Evolutionary conservation across 1,140 invertebrate genomes (phyloP).

Genomic region (Sycobia sp.): DNA sequence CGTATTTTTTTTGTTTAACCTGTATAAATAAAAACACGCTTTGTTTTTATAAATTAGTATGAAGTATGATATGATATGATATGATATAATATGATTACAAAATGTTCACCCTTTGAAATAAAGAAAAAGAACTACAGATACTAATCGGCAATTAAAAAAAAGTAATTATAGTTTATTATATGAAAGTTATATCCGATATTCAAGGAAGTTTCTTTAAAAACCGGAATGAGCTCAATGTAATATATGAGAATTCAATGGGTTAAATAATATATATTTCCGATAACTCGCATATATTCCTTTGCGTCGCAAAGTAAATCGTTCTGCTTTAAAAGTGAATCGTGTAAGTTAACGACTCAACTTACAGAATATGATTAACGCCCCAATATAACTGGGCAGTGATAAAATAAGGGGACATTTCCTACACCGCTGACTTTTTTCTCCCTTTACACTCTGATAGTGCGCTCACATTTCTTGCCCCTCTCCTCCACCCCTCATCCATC

Average conservation of each 20-base stretch:
- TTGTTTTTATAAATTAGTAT: too few species aligned
- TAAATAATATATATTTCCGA: constrained; percentile 10
- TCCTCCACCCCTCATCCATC: not conserved
- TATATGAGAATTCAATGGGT: constrained; percentile 20
- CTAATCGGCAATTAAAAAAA: too few species aligned
- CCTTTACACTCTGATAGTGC: not conserved
- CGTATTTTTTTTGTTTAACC: too few species aligned
- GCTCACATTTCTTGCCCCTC: not conserved
- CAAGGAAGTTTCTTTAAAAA: too few species aligned
- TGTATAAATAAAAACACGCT: too few species aligned
- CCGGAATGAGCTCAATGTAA: not conserved
- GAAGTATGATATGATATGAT: too few species aligned
- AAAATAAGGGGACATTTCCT: constrained; percentile 47
- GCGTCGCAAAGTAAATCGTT: constrained; percentile 11
- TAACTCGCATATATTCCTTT: constrained; percentile 3
- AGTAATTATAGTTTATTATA: too few species aligned
- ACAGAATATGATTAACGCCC: constrained; percentile 50
- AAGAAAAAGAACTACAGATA: too few species aligned
- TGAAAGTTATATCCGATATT: too few species aligned
- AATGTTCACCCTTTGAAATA: too few species aligned
- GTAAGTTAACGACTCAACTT: constrained; percentile 38
- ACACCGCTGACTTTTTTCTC: not conserved
- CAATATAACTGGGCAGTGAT: constrained; percentile 50
- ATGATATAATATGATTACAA: too few species aligned
- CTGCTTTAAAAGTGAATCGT: too few species aligned